Evolutionary conservation across 2,113 vertebrate species (phyloP).

Genomic region (Tenebrosternarchus preto): DNA sequence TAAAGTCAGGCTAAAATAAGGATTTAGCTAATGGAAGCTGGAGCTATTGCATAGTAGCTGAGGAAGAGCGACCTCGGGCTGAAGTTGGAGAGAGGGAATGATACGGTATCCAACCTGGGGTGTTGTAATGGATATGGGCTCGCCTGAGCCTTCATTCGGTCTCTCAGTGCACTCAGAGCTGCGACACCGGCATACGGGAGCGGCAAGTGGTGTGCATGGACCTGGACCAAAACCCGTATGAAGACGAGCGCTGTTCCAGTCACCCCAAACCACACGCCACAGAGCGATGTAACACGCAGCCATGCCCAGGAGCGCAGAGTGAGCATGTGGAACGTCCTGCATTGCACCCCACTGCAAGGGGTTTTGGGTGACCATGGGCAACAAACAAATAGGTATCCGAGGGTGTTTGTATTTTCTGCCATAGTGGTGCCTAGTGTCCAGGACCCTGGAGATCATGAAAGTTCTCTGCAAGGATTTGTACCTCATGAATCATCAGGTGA

Average conservation of each 20-base stretch:
- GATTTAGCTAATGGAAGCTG: no score
- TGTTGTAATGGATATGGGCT: no score
- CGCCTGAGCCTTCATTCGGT: background rate
- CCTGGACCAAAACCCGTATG: slow-evolving; percentile 70
- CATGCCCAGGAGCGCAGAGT: slow-evolving; percentile 81
- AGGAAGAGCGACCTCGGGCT: no score
- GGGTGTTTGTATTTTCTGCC: background rate
- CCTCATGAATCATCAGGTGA: slow-evolving; percentile 65
- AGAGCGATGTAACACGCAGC: slow-evolving; percentile 83
- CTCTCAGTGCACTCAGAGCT: slow-evolving; percentile 86
- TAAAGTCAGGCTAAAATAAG: no score
- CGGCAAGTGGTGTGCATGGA: slow-evolving; percentile 83
- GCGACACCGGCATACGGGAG: slow-evolving; percentile 78
- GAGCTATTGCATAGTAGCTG: no score
- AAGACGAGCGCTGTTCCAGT: slow-evolving; percentile 72
- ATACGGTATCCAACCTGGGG: no score
- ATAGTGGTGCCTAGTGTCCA: slow-evolving; percentile 82
- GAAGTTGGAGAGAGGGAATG: no score
- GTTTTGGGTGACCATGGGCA: background rate
- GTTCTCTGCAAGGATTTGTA: slow-evolving; percentile 59
- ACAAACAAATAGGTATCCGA: background rate
- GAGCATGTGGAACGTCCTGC: slow-evolving; percentile 55
- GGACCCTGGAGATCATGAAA: slow-evolving; percentile 68
- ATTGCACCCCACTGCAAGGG: background rate
- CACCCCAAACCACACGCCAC: slow-evolving; percentile 70